A percentile compares a stretch with the other conserved stretches of the same genome.
These are phyloP conservation scores for Xiphias gladius DNA, from an alignment of 2,113 vertebrate species.

Conservation along the genomic window DNA sequence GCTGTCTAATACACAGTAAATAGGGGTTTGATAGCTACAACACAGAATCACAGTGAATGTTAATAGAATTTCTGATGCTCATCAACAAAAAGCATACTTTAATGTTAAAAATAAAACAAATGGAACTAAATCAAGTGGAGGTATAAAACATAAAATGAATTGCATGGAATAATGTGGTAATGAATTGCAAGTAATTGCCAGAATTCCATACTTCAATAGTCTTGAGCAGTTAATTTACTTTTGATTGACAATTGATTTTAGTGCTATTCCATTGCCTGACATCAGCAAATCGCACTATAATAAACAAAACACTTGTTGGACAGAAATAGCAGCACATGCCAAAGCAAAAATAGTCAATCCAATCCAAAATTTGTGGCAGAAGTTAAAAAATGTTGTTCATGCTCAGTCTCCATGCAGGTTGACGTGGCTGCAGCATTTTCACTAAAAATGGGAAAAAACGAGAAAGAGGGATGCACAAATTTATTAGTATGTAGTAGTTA, in stretches of 20 bases:
- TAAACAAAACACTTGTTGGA: not conserved
- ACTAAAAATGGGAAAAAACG: too few species aligned
- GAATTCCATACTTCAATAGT: too few species aligned
- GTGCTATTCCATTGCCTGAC: not conserved
- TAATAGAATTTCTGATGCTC: not conserved
- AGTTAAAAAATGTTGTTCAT: not conserved
- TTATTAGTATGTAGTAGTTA: too few species aligned
- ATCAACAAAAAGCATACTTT: not conserved
- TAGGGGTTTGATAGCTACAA: not conserved
- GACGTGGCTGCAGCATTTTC: too few species aligned
- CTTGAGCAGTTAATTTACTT: too few species aligned
- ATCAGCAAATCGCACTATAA: not conserved
- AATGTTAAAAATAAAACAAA: not conserved
- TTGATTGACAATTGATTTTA: not conserved
- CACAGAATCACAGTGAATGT: not conserved
- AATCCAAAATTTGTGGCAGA: not conserved
- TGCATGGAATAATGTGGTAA: not conserved
- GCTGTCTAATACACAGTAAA: not conserved
- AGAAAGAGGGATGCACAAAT: too few species aligned
- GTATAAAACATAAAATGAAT: not conserved
- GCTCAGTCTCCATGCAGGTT: too few species aligned
- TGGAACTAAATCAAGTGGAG: not conserved
- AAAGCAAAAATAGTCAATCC: not conserved
- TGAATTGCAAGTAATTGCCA: too few species aligned
- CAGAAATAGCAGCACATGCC: conserved; percentile 9